Evolutionary conservation across 2,113 vertebrate species (phyloP), one percentile per base, ranked within the genome.

Genomic region (Oxygymnocypris stewartii): DNA sequence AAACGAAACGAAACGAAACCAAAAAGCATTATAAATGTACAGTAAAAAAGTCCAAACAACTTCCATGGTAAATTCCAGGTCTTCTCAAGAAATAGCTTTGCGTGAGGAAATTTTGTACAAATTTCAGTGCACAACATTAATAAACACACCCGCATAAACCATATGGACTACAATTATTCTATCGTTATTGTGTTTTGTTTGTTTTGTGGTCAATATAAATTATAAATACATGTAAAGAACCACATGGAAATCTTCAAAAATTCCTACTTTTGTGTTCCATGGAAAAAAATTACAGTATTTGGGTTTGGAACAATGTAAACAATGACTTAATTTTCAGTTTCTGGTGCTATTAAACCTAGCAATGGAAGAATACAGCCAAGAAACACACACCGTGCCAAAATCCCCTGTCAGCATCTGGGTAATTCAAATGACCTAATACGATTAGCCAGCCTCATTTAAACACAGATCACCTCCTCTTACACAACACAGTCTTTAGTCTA

Each of bases 341-440:
- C 42, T 75, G 31, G 28, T 79, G 11, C 35, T 25, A 31, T 54
- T 78, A 78, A 76, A 77, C 4, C 31, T 51, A 42, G 51, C 20
- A 80, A 63, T 82, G 37, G 37, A 67, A 69, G 25, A 82, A 35
- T 11, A 63, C 1, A n/a, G 79, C 79, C 65, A 42, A n/a, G 57
- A 82, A 82, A 63, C 57, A 83, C 59, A 84, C 35, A 10, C 9
- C 12, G 20, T 82, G 13, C 40, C 57, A 47, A 83, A 59, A 87
- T 86, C 57, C 71, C 65, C 65, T 37, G 16, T 65, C 47, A 77
- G 44, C 67, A 78, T 87, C 89, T 84, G 51, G 40, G 86, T 88
- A 49, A 54, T 69, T 16, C 63, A 35, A 65, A 40, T 65, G 13
- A 57, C 31, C 47, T 80, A 80, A 73, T 73, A 25, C 23, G 63